These are phyloP conservation scores for Beroe forskalii DNA, from an alignment of 37 sponge, comb jelly and placozoan species.

Conservation along the genomic window DNA sequence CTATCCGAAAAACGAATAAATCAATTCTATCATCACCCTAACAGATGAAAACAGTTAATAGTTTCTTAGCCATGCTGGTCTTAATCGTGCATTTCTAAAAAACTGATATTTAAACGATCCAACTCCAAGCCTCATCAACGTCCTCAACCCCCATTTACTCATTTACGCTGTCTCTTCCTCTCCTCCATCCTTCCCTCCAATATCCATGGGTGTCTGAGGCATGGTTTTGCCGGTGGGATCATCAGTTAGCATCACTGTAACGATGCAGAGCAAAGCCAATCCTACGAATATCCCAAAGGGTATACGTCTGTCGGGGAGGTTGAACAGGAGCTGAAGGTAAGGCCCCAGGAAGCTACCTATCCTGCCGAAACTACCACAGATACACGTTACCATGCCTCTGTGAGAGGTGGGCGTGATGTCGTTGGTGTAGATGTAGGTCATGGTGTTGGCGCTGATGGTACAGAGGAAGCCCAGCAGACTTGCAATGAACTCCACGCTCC, in stretches of 20 bases:
- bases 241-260: neutral
- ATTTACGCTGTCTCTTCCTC: no score
- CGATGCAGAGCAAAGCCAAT: neutral
- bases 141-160: neutral
- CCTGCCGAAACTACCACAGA: conserved; percentile 18
- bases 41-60: no score
- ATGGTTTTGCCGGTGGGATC: conserved; percentile 20
- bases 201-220: conserved; percentile 10
- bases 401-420: conserved; percentile 22
- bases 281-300: conserved; percentile 3
- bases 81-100: neutral
- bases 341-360: conserved; percentile 32
- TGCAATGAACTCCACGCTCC: neutral
- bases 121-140: neutral
- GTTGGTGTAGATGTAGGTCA: neutral
- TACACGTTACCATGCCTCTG: conserved; percentile 22
- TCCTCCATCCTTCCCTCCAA: neutral
- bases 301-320: neutral
- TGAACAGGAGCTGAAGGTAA: conserved; percentile 36
- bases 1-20: no score
- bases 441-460: neutral
- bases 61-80: no score
- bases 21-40: no score
- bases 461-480: conserved; percentile 4
- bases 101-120: neutral